phyloP scores from a whole-genome alignment of 2,797 vertebrate genomes.

The Pipistrellus pygmaeus region DNA sequence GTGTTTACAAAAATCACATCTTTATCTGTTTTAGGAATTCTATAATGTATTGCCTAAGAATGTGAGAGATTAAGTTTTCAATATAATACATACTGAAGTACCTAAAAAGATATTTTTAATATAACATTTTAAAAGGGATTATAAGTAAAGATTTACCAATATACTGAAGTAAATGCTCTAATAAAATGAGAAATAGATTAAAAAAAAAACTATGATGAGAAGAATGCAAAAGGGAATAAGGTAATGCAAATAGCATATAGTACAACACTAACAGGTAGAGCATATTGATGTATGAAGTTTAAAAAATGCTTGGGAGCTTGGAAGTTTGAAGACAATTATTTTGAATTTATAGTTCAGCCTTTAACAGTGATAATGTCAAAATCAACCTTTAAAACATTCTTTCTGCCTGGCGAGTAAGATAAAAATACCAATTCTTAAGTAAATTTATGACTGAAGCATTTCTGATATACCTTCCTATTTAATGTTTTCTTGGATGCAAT shows the following conservation, averaged over 20 bases:
- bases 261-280: background rate
- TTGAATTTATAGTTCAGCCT: slow-evolving; percentile 56
- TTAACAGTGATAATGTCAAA: slow-evolving; percentile 65
- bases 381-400: slow-evolving; percentile 60
- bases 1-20: background rate
- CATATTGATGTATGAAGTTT: background rate
- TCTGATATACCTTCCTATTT: slow-evolving; percentile 61
- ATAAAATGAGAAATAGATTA: background rate
- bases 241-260: background rate
- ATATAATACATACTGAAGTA: background rate
- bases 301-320: slow-evolving; percentile 53
- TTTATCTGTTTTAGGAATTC: background rate
- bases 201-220: background rate
- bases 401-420: slow-evolving; percentile 33
- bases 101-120: background rate
- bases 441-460: slow-evolving; percentile 64
- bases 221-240: background rate
- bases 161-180: background rate
- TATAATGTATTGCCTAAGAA: background rate
- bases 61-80: background rate
- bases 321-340: slow-evolving; percentile 69
- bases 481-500: slow-evolving; percentile 58
- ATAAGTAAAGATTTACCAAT: background rate
- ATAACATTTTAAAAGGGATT: background rate
- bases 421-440: slow-evolving; percentile 66